Evolutionary conservation across 1,140 invertebrate genomes (phyloP).

Genomic region (Frieseomelitta varia): DNA sequence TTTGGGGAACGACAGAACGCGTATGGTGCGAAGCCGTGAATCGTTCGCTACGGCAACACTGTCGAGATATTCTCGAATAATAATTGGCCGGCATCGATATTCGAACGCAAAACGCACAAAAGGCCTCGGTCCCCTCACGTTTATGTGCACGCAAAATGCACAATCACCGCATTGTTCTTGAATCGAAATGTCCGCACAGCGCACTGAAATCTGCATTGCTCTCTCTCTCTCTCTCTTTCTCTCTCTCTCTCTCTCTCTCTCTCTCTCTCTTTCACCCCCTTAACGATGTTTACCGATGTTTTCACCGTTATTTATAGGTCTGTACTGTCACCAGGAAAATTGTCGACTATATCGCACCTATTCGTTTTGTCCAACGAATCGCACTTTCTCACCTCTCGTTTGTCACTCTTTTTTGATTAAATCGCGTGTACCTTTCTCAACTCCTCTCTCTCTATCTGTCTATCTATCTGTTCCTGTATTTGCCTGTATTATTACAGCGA

Average conservation of each 20-base stretch:
- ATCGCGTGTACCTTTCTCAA: not conserved
- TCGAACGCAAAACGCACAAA: not conserved
- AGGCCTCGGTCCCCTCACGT: constrained; percentile 19
- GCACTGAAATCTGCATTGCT: constrained; percentile 70
- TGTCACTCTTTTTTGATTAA: not conserved
- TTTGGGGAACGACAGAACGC: not conserved
- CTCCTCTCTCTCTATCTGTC: not conserved
- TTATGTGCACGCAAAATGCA: constrained; percentile 60
- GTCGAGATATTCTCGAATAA: not conserved
- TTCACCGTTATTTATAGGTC: constrained; percentile 43
- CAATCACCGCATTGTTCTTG: constrained; percentile 64
- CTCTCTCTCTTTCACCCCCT: constrained; percentile 8
- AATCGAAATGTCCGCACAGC: constrained; percentile 77
- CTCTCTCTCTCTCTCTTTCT: constrained; percentile 29
- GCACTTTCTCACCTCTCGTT: constrained; percentile 1
- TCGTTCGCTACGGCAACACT: constrained; percentile 5
- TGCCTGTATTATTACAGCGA: constrained; percentile 14
- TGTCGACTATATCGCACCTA: constrained; percentile 47
- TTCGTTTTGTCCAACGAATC: not conserved
- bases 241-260: constrained; percentile 33
- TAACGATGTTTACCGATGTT: constrained; percentile 48
- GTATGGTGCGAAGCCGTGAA: not conserved
- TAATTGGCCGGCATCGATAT: constrained; percentile 6
- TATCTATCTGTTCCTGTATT: not conserved
- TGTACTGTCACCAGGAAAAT: constrained; percentile 31